A percentile compares a stretch with the other conserved stretches of the same genome.
Evolutionary conservation across 1,140 invertebrate genomes (phyloP).

Genomic region (Nomia melanderi): DNA sequence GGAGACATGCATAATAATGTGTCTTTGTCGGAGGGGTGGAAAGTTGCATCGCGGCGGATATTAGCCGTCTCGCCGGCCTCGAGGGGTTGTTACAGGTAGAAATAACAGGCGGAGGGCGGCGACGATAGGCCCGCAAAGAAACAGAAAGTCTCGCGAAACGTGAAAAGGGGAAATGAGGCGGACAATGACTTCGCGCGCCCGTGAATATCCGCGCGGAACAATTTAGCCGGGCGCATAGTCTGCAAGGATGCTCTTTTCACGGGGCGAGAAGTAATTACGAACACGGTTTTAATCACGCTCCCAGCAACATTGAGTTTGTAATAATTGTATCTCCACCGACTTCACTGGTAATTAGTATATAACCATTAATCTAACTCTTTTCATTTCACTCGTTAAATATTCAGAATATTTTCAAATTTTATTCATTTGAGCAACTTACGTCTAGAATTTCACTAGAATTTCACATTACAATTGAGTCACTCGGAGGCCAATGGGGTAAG

Average conservation of each 20-base stretch:
- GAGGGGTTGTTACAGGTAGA: slow-evolving; percentile 43
- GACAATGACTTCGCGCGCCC: slow-evolving; percentile 14
- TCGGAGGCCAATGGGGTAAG: too few relatives aligned
- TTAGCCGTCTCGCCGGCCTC: slow-evolving; percentile 58
- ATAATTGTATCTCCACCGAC: too few relatives aligned
- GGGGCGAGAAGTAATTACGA: neutral
- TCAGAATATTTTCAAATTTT: too few relatives aligned
- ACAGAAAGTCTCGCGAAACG: neutral
- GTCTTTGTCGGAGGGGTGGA: slow-evolving; percentile 27
- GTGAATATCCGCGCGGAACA: slow-evolving; percentile 20
- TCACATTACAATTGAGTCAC: too few relatives aligned
- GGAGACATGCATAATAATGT: slow-evolving; percentile 36
- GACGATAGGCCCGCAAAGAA: neutral
- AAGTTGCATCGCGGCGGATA: slow-evolving; percentile 43
- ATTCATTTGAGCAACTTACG: too few relatives aligned
- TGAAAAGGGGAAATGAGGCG: slow-evolving; percentile 26
- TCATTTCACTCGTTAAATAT: too few relatives aligned
- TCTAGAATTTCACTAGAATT: too few relatives aligned
- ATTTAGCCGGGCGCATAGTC: neutral
- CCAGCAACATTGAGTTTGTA: too few relatives aligned
- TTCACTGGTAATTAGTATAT: too few relatives aligned
- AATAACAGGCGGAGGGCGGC: slow-evolving; percentile 17
- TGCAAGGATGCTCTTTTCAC: neutral
- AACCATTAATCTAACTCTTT: too few relatives aligned
- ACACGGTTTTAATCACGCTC: neutral